Evolutionary conservation across 2,113 vertebrate species (phyloP).

Genomic region (Eclectus roratus): DNA sequence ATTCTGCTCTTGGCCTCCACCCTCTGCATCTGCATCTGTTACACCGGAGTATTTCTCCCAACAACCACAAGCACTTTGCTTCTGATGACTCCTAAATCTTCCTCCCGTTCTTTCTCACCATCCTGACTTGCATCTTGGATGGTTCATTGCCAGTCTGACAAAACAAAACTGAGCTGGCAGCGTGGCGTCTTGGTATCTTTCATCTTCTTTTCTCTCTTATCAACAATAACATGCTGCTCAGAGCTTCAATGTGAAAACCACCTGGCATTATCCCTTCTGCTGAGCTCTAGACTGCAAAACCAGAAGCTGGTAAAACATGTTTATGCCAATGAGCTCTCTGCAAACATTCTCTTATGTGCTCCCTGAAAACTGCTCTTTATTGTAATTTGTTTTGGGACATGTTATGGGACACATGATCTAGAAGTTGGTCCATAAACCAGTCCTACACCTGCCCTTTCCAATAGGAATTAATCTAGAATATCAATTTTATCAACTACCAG

Average conservation of each 20-base stretch:
- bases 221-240: slow-evolving; percentile 25
- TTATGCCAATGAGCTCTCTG: neutral
- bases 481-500: neutral
- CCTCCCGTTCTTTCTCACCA: slow-evolving; percentile 36
- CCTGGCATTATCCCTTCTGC: slow-evolving; percentile 1
- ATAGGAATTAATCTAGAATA: neutral
- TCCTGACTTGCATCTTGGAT: slow-evolving; percentile 12
- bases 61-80: slow-evolving; percentile 18
- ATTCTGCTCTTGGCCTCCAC: neutral
- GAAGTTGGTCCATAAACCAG: neutral
- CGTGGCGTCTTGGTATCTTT: slow-evolving; percentile 16
- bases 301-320: slow-evolving; percentile 35
- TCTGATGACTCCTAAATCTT: neutral
- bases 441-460: neutral
- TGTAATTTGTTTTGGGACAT: neutral
- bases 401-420: neutral
- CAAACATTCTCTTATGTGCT: neutral
- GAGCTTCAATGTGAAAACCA: slow-evolving; percentile 31
- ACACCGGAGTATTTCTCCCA: neutral
- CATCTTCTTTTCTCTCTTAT: slow-evolving; percentile 42
- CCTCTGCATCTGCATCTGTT: neutral
- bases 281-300: slow-evolving; percentile 36
- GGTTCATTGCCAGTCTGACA: slow-evolving; percentile 4
- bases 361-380: neutral
- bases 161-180: slow-evolving; percentile 50